Evolutionary conservation across 1,140 invertebrate species (phyloP), one percentile per base, ranked within the genome.

Genomic region (Drosophila simulans): DNA sequence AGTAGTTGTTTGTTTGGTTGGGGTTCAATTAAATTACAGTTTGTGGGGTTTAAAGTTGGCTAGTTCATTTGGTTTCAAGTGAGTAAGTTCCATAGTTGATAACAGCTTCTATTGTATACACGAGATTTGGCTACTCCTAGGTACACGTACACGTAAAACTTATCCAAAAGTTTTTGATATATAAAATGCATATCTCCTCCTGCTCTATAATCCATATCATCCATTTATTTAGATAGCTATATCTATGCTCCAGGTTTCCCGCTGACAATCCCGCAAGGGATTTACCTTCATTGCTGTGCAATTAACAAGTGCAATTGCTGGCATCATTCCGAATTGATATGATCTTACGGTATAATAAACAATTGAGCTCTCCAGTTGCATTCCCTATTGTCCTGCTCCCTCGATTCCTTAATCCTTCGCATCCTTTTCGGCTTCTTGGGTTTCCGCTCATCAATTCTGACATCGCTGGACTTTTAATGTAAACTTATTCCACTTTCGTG

Each of bases 221-320:
- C 58, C 46, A 37, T 55, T 34, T 62, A 73, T 31, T 31, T 54
- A n/a, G 27, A n/a, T 40, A 70, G 34, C 27, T 71, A 51, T 56
- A 62, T 49, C 49, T 53, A 62, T 54, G 40, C 37, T 60, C 48
- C 39, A 76, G 37, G 49, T 54, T 2, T 66, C 55, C 59, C 13
- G 40, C 27, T 17, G 27, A 31, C 7, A 54, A 15, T 46, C 42
- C 49, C 37, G 31, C 34, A 1, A 2, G 22, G 10, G 56, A 12
- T 27, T 43, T 7, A 43, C 27, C 34, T 42, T 34, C 46, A 27
- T 51, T 45, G 35, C 72, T 79, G 83, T 75, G 64, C 55, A 42
- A 59, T 82, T 77, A 83, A 83, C 83, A 88, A 79, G 83, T 88
- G 83, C 83, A 69, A 59, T 80, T 85, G 79, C 68, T 63, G 71